These are phyloP conservation scores for Periophthalmus modestus DNA, from an alignment of 2,113 vertebrate genomes.

Conservation along the genomic window DNA sequence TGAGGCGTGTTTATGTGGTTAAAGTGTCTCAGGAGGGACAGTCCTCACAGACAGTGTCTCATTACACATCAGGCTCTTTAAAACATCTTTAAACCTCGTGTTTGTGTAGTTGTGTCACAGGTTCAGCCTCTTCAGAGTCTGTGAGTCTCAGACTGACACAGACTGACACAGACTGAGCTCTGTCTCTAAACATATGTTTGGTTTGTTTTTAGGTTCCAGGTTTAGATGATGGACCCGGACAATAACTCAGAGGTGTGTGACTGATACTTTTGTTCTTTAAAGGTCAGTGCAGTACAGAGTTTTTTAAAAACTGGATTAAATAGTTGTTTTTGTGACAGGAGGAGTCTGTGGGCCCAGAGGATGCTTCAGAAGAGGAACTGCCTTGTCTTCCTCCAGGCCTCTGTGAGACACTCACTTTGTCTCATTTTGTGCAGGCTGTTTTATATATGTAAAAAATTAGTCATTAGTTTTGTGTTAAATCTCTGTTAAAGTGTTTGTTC, in stretches of 20 bases:
- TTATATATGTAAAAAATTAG: not conserved
- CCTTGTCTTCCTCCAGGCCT: slow-evolving; percentile 67
- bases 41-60: not conserved
- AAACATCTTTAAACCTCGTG: not conserved
- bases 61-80: not conserved
- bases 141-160: no score
- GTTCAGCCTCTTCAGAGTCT: not conserved
- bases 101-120: not conserved
- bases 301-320: not conserved
- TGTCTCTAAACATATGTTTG: slow-evolving; percentile 5
- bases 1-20: not conserved
- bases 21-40: slow-evolving; percentile 12
- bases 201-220: slow-evolving; percentile 31
- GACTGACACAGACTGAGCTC: no score
- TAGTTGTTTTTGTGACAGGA: slow-evolving; percentile 68
- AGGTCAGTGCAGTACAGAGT: not conserved
- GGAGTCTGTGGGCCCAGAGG: slow-evolving; percentile 63
- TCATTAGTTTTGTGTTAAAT: not conserved
- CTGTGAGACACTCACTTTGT: slow-evolving; percentile 54
- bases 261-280: not conserved
- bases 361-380: slow-evolving; percentile 65
- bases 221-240: slow-evolving; percentile 72
- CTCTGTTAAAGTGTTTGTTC: not conserved
- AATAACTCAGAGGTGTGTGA: slow-evolving; percentile 72
- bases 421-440: not conserved